Percentiles rank a stretch among this genome's conserved stretches.
These are phyloP conservation scores for Cygnus buccinator DNA, from an alignment of 2,113 vertebrate genomes.

Conservation along the genomic window DNA sequence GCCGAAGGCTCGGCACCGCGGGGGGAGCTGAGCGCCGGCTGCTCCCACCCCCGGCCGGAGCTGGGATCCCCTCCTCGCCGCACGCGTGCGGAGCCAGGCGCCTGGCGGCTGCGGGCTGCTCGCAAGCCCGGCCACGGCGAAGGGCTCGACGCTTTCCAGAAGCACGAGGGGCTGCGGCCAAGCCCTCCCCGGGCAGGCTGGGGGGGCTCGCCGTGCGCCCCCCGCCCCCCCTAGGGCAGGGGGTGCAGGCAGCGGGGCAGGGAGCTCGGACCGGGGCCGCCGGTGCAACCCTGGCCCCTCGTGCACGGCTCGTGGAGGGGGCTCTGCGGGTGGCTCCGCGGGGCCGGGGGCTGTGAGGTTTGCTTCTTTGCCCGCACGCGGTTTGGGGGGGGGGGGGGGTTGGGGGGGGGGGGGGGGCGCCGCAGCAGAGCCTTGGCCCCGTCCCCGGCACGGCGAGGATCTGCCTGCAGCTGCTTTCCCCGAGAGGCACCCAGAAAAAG, in stretches of 20 bases:
- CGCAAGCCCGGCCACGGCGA: not conserved
- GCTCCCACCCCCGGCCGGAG: not conserved
- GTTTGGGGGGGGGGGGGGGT: not conserved
- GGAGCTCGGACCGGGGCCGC: not conserved
- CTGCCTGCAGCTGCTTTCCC: not conserved
- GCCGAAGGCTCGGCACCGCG: not conserved
- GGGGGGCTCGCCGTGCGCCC: not conserved
- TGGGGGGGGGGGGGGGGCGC: not conserved
- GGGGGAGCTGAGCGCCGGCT: not conserved
- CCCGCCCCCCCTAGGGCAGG: too few relatives aligned
- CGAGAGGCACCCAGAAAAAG: not conserved
- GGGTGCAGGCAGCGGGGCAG: not conserved
- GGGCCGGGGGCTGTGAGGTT: not conserved
- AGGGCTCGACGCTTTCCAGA: constrained; percentile 21
- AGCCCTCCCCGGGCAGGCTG: not conserved
- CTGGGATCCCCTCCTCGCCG: constrained; percentile 42
- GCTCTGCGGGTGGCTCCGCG: not conserved
- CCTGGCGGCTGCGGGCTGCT: not conserved
- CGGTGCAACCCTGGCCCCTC: not conserved
- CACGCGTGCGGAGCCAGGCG: not conserved
- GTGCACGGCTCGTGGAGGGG: accelerated
- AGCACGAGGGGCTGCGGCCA: not conserved
- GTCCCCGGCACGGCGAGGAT: accelerated
- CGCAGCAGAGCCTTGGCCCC: not conserved
- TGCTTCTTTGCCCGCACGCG: accelerated